These are phyloP conservation scores for Polydrusus tereticollis DNA, from an alignment of 2,888 invertebrate species.

Conservation along the genomic window DNA sequence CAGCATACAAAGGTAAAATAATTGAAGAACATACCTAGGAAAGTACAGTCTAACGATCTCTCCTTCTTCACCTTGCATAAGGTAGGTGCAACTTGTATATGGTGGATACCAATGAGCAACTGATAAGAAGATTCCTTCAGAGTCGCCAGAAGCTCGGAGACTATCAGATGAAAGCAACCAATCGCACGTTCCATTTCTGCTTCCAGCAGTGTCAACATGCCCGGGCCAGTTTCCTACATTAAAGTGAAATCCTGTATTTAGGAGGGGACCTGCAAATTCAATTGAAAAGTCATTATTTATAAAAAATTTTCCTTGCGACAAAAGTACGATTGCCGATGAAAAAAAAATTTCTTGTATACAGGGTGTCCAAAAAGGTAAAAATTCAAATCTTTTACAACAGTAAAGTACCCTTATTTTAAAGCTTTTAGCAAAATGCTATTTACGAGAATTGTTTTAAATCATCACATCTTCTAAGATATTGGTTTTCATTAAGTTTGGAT, in stretches of 20 bases:
- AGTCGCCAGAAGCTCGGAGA: slow-evolving; percentile 81
- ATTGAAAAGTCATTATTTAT: too few species aligned
- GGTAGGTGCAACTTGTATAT: slow-evolving; percentile 91
- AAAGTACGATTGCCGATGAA: too few species aligned
- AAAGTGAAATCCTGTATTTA: slow-evolving; percentile 95
- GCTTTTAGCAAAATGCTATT: too few species aligned
- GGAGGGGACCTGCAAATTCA: slow-evolving; percentile 87
- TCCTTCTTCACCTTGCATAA: slow-evolving; percentile 87
- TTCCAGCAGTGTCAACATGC: slow-evolving; percentile 90
- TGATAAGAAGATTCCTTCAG: slow-evolving; percentile 90
- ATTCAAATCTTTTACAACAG: too few species aligned
- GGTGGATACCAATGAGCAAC: slow-evolving; percentile 96
- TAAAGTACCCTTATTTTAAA: too few species aligned
- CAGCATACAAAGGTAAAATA: background rate
- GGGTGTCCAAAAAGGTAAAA: too few species aligned
- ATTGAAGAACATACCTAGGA: slow-evolving; percentile 75
- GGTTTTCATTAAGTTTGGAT: too few species aligned
- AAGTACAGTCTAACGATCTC: slow-evolving; percentile 92
- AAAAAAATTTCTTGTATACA: too few species aligned
- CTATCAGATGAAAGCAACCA: slow-evolving; percentile 90
- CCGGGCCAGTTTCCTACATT: slow-evolving; percentile 96
- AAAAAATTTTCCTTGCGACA: too few species aligned
- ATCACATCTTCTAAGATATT: too few species aligned
- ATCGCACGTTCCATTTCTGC: slow-evolving; percentile 88
- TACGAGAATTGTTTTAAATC: too few species aligned